Base-by-base conservation (phyloP, 2,888 invertebrate genomes). In the Belgica antarctica region DNA sequence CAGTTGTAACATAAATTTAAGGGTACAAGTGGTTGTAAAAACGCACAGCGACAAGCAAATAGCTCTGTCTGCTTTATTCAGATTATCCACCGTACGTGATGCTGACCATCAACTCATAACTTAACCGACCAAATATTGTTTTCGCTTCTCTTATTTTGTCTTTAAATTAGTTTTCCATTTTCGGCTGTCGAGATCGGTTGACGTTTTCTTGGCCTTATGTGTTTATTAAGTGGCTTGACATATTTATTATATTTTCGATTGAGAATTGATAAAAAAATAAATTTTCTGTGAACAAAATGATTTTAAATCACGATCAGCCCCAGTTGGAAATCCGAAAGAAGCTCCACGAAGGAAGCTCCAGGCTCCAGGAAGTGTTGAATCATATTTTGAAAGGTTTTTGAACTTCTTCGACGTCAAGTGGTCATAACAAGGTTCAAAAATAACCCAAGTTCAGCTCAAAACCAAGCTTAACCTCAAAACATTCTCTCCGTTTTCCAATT, bases 211-310 rank as follows among this genome's bases (percentile, higher is more conserved):
- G 52, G 59, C n/a, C 59, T 12, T 27, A 25, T 19, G 27, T n/a
- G 22, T 62, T 62, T 62, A 62, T 27, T 27, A 65, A 65, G 65
- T 47, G 47, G 65, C 47, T 17, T 47, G 65, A 65, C 65, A 65
- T 65, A 46, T 65, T 65, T 65, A 65, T 65, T 27, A 47, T 19
- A 36, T 62, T 47, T 65, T 65, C 65, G 65, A 65, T 65, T 27
- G 17, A 25, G 27, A 25, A 59, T 59, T 59, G 59, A 59, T 59
- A 59, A 59, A 59, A n/a, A 19, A 59, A 59, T 59, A 59, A 59
- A 59, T 25, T n/a, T 25, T 59, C 27, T n/a, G 27, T 19, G 59
- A 52, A 52, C 52, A 17, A n/a, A 52, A 52, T 52, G 17, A 52
- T 12, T 17, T 52, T 52, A n/a, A 46, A 34, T 7, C 34, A 12